Base-by-base conservation (phyloP, 2,113 vertebrate genomes). In the Corythaixoides concolor region DNA sequence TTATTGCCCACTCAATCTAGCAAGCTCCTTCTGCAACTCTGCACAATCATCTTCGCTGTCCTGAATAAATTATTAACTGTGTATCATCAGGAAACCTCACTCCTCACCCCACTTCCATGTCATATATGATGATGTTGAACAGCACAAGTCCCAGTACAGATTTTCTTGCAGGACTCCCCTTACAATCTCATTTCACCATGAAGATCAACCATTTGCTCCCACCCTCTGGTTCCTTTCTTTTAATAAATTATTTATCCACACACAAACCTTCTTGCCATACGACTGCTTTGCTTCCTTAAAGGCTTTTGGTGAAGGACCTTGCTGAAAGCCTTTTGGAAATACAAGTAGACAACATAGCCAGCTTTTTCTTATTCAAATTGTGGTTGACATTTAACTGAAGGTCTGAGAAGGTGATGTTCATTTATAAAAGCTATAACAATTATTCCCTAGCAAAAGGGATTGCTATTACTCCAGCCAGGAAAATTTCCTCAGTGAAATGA, bases 311-410 rank as follows among this genome's bases (percentile, higher is more conserved):
- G 69, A 87, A 43, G 33, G 56, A 66, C 56, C 41, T 84, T 81
- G 55, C 37, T 89, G 81, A 89, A 92, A 88, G n/a, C 47, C 72
- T 80, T 88, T 79, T 73, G 59, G 79, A 90, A 87, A 78, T 67
- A 43, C n/a, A 47, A 64, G 43, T 12, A 62, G 79, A 55, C 23
- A 83, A 45, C 45, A 33, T 5, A 75, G 75, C 24, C 55, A 66
- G 63, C 59, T 64, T 88, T 85, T 88, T 76, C 66, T 75, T 79
- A 28, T n/a, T 91, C 79, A 79, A 79, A 20, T 60, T 79, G 58
- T 53, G 78, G 81, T 56, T 95, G 90, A 53, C 67, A 56, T 92
- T 93, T 96, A 76, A 72, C 35, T 58, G 59, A 90, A 90, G 74
- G 66, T 79, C 85, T 85, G 62, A 76, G 66, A 85, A 94, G 62